A percentile compares a stretch with the other conserved stretches of the same genome.
These are phyloP conservation scores for Eupithecia subfuscata DNA, from an alignment of 2,888 invertebrate genomes.

Conservation along the genomic window DNA sequence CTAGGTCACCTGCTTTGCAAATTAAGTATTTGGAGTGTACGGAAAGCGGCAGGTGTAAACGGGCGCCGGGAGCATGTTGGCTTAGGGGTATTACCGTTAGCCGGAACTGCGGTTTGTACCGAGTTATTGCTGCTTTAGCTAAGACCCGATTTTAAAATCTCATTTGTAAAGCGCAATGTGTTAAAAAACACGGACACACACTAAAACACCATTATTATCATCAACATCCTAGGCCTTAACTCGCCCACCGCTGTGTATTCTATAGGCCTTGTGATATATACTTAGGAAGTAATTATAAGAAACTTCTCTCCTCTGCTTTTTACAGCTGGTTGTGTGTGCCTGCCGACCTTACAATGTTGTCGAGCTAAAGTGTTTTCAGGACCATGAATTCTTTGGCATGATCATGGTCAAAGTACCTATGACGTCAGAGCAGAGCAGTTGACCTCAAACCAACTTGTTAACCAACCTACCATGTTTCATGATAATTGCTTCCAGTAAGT, in stretches of 20 bases:
- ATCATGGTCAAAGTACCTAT: too few species aligned
- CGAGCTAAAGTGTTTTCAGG: too few species aligned
- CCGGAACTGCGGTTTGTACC: slow-evolving; percentile 45
- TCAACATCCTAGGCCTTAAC: neutral
- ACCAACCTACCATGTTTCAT: neutral
- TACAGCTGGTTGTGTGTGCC: too few species aligned
- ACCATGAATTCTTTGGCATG: too few species aligned
- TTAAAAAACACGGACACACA: neutral
- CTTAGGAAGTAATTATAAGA: too few species aligned
- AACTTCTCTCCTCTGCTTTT: too few species aligned
- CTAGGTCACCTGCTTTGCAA: slow-evolving; percentile 31
- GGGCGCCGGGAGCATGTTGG: slow-evolving; percentile 53
- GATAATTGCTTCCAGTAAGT: neutral
- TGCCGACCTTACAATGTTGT: too few species aligned
- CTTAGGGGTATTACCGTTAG: slow-evolving; percentile 61
- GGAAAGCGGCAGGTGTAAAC: slow-evolving; percentile 58
- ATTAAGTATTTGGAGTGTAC: slow-evolving; percentile 48
- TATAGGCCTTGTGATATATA: too few species aligned
- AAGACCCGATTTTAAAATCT: slow-evolving; percentile 54
- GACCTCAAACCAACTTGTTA: neutral
- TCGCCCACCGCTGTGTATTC: neutral
- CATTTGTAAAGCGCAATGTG: slow-evolving; percentile 49
- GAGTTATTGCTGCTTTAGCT: slow-evolving; percentile 58
- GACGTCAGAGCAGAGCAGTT: too few species aligned
- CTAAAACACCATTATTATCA: neutral